Percentiles rank a stretch among this genome's conserved stretches.
phyloP scores from a whole-genome alignment of 1,140 invertebrate species.

The Brachionus asplanchnoidis region DNA sequence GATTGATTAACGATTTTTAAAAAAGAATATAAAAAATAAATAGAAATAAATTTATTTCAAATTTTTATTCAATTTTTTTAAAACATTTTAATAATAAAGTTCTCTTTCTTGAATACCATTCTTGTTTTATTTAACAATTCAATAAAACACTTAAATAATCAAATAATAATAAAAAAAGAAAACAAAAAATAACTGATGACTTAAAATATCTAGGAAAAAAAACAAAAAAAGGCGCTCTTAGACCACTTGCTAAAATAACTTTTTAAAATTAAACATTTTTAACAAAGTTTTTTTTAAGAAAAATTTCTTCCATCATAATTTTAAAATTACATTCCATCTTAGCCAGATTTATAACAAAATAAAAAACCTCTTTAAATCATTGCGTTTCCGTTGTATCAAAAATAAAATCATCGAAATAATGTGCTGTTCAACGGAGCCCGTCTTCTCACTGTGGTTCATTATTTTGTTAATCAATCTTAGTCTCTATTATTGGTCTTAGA shows the following conservation, averaged over 20 bases:
- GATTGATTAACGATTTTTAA: too few species aligned
- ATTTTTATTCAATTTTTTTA: neutral
- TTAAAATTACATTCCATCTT: constrained; percentile 15
- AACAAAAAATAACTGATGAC: neutral
- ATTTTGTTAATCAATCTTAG: constrained; percentile 25
- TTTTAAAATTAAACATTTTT: neutral
- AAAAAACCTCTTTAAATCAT: neutral
- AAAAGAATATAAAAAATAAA: neutral
- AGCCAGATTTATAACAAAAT: constrained; percentile 40
- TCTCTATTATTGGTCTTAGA: neutral
- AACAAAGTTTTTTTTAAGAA: neutral
- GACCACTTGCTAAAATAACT: neutral
- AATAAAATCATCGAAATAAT: neutral
- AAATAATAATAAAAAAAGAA: neutral
- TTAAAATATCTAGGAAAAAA: neutral
- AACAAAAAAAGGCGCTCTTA: constrained; percentile 2
- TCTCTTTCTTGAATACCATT: constrained; percentile 9
- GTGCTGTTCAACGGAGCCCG: neutral
- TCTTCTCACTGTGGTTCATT: neutral
- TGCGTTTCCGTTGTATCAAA: neutral
- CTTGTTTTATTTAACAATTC: neutral
- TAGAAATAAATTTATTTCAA: neutral
- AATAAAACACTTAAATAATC: neutral
- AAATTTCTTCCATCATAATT: neutral
- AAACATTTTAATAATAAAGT: neutral